Conservation (phyloP, 1,140 invertebrate genomes). For the Zaprionus inermis region DNA sequence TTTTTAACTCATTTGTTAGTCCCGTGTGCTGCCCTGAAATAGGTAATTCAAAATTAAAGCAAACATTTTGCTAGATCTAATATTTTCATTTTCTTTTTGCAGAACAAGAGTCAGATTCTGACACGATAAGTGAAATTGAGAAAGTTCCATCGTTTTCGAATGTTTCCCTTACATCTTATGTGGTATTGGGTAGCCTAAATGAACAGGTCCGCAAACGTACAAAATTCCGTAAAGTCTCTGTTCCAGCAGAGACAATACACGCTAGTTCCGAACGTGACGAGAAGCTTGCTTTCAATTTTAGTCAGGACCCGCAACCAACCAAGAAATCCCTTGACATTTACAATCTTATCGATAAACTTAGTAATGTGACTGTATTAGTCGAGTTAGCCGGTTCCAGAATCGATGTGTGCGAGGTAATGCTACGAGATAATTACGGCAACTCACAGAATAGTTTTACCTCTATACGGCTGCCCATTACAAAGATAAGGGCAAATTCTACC, state of each 20-base stretch:
- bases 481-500: constrained; percentile 54
- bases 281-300: constrained; percentile 26
- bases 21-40: constrained; percentile 22
- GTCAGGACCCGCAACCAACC: too few relatives aligned
- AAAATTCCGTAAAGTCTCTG: constrained; percentile 53
- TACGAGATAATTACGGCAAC: constrained; percentile 20
- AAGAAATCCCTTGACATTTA: constrained; percentile 13
- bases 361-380: constrained; percentile 43
- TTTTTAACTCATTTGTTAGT: constrained; percentile 51
- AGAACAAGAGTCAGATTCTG: constrained; percentile 38
- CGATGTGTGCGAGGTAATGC: constrained; percentile 60
- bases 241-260: constrained; percentile 78
- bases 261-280: constrained; percentile 77
- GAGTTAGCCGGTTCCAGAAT: constrained; percentile 59
- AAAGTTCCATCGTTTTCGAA: constrained; percentile 41
- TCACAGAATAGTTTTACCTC: constrained; percentile 49
- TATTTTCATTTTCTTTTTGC: background rate
- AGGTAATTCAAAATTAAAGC: constrained; percentile 30
- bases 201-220: constrained; percentile 46
- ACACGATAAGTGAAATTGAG: constrained; percentile 37
- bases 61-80: background rate
- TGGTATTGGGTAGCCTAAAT: background rate
- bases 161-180: constrained; percentile 42
- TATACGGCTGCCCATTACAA: constrained; percentile 43
- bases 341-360: constrained; percentile 41